A percentile compares a stretch with the other conserved stretches of the same genome.
Evolutionary conservation across 1,140 invertebrate genomes (phyloP).

Genomic region (Drosophila sucinea): DNA sequence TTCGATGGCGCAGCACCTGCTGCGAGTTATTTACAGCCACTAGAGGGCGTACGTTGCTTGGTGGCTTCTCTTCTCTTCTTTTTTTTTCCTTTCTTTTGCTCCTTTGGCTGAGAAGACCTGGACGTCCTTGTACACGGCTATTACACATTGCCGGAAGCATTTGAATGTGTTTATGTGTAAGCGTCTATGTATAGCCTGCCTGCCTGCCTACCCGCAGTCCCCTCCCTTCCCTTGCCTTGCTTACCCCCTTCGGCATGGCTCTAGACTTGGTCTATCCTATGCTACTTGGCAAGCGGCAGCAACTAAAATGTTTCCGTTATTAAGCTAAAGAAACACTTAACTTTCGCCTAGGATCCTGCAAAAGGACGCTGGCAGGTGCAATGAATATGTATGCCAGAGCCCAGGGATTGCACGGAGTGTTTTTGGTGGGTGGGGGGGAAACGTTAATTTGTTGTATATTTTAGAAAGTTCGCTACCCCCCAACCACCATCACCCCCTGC

Average conservation of each 20-base stretch:
- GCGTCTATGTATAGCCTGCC: constrained; percentile 57
- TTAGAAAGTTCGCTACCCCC: constrained; percentile 7
- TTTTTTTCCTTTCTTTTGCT: constrained; percentile 1
- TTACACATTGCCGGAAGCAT: constrained; percentile 76
- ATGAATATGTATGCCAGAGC: constrained; percentile 21
- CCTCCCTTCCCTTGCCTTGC: not conserved
- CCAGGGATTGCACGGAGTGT: constrained; percentile 1
- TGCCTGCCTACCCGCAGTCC: constrained; percentile 11
- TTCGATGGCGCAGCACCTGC: constrained; percentile 58
- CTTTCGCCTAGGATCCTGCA: constrained; percentile 65
- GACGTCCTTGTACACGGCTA: constrained; percentile 60
- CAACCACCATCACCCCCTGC: not conserved
- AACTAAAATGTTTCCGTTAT: constrained; percentile 81
- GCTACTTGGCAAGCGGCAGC: constrained; percentile 32
- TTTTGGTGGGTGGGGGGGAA: constrained; percentile 40
- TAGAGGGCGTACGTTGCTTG: constrained; percentile 53
- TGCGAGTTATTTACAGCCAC: constrained; percentile 80
- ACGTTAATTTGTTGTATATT: constrained; percentile 69
- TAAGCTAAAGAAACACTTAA: constrained; percentile 82
- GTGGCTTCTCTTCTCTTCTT: not conserved
- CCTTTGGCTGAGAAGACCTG: not conserved
- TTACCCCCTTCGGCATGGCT: not conserved
- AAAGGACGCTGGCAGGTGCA: constrained; percentile 44
- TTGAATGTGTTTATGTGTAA: constrained; percentile 76
- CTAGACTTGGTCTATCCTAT: not conserved